Evolutionary conservation across 1,140 invertebrate genomes (phyloP), one percentile per base, ranked within the genome.

Genomic region (Diabrotica virgifera): DNA sequence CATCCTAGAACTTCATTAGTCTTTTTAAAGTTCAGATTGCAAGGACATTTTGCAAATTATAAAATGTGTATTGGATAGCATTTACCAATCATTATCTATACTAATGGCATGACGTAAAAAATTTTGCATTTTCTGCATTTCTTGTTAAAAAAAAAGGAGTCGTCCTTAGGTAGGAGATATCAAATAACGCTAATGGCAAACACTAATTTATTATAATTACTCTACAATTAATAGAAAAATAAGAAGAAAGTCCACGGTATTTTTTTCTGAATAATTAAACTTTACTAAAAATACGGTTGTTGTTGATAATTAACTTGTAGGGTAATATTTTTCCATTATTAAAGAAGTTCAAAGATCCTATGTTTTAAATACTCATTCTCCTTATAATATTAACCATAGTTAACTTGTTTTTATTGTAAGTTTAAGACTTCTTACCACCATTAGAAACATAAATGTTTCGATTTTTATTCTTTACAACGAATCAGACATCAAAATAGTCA

Each of bases 1-100:
- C 58, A 59, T 59, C 40, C 9, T 40, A 50, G 38, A 2, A 37
- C 58, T 59, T 59, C 58, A 59, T 59, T 59, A 59, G 58, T 50
- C 38, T 59, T 14, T 59, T 46, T 46, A 8, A 35, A 59, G 11
- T 58, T 36, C n/a, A 59, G 14, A 50, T 12, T 13, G n/a, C 56
- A 46, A 58, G 56, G 37, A 58, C 56, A 58, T 38, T 58, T 40
- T 46, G 40, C 40, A 46, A 46, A 46, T 46, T 46, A 46, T 46
- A 46, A 46, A 46, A 46, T 14, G 13, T 55, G 53, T 52, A 52
- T 55, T 6, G 9, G 24, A 9, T 36, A 55, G 8, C 53, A 36
- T 55, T 55, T 55, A 55, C 13, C 24, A 9, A 9, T 24, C 8
- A 55, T 55, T 55, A 24, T 55, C 35, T 55, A 24, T 55, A 55